A percentile compares a stretch with the other conserved stretches of the same genome.
phyloP scores from a whole-genome alignment of 2,797 vertebrate species.

The Remorina albescens region DNA sequence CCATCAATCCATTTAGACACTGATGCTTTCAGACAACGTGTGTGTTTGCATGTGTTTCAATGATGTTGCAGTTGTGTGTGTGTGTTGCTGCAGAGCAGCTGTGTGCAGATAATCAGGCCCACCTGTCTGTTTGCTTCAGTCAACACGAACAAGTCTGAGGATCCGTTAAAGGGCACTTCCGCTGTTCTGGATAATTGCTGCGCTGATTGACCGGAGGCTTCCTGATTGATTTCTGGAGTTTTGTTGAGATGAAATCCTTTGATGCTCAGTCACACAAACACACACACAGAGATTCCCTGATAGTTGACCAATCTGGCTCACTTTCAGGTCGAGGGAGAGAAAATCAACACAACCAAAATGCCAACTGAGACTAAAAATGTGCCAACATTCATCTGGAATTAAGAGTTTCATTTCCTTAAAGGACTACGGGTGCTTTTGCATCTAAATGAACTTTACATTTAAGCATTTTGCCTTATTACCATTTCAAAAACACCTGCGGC shows the following conservation, averaged over 20 bases:
- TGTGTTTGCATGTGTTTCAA: background rate
- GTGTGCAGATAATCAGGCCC: slow-evolving; percentile 60
- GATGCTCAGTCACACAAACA: slow-evolving; percentile 22
- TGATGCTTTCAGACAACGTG: slow-evolving; percentile 44
- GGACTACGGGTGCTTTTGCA: too few relatives aligned
- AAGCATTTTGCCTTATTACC: too few relatives aligned
- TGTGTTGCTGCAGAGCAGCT: slow-evolving; percentile 35
- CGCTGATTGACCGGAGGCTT: slow-evolving; percentile 49
- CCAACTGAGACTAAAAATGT: too few relatives aligned
- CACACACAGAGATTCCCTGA: background rate
- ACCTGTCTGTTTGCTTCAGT: slow-evolving; percentile 63
- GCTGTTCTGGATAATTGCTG: slow-evolving; percentile 51
- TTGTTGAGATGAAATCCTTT: slow-evolving; percentile 52
- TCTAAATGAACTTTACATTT: too few relatives aligned
- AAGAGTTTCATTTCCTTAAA: too few relatives aligned
- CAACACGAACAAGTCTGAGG: slow-evolving; percentile 66
- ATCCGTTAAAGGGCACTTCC: slow-evolving; percentile 65
- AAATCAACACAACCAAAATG: background rate
- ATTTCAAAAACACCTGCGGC: too few relatives aligned
- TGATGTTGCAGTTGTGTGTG: slow-evolving; percentile 11
- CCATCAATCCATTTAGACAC: slow-evolving; percentile 49
- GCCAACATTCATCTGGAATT: too few relatives aligned
- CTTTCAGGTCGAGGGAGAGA: background rate
- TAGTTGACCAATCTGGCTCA: background rate
- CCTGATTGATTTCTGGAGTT: slow-evolving; percentile 62